Evolutionary conservation across 2,797 vertebrate genomes (phyloP).

Genomic region (Podarcis lilfordi): DNA sequence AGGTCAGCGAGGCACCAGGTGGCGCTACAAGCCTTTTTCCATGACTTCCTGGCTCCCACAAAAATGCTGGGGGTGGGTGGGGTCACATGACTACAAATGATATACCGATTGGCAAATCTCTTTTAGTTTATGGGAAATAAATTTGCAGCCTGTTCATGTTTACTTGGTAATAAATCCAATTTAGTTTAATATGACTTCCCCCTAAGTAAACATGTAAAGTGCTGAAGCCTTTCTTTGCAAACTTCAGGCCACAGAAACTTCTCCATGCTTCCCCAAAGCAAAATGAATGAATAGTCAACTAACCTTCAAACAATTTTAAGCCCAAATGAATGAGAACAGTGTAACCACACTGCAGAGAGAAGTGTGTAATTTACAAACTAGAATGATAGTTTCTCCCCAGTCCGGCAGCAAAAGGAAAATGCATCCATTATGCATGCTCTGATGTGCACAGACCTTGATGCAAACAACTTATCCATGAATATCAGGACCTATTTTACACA

Average conservation of each 20-base stretch:
- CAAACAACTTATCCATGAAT: background rate
- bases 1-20: too few species aligned
- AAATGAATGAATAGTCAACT: background rate
- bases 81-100: background rate
- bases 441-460: background rate
- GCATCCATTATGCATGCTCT: background rate
- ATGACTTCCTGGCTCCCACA: too few species aligned
- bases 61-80: background rate
- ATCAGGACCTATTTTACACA: background rate
- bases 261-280: background rate
- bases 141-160: background rate
- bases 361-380: background rate
- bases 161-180: background rate
- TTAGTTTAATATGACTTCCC: background rate
- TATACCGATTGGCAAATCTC: background rate
- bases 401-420: background rate
- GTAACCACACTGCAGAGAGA: background rate
- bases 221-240: background rate
- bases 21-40: too few species aligned
- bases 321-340: background rate
- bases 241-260: background rate
- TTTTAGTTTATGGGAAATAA: background rate
- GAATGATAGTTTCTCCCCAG: background rate
- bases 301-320: background rate
- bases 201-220: background rate